A percentile compares a stretch with the other conserved stretches of the same genome.
These are phyloP conservation scores for Leucophenga montana DNA, from an alignment of 2,888 invertebrate genomes.

Conservation along the genomic window DNA sequence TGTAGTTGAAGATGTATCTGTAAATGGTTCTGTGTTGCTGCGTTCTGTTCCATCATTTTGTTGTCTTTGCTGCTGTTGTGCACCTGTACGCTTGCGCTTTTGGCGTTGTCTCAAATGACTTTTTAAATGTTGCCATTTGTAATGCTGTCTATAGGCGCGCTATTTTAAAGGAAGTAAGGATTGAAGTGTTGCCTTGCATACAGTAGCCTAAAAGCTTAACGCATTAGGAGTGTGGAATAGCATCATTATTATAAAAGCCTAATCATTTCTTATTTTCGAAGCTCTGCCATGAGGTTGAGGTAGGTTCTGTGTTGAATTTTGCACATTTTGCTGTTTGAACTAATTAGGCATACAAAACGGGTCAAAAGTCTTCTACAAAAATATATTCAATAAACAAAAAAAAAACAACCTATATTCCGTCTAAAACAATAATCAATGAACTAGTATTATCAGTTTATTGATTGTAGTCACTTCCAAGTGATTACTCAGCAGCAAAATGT, in stretches of 20 bases:
- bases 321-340: no score
- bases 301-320: no score
- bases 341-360: background rate
- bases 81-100: conserved; percentile 57
- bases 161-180: background rate
- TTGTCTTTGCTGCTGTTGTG: conserved; percentile 49
- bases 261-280: no score
- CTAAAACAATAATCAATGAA: background rate
- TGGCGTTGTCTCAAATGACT: conserved; percentile 53
- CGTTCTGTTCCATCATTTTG: no score
- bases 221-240: background rate
- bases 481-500: no score
- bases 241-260: background rate
- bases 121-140: conserved; percentile 70
- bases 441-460: no score
- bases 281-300: background rate
- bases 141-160: conserved; percentile 43
- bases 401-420: background rate
- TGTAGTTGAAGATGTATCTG: background rate
- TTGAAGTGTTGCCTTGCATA: conserved; percentile 32
- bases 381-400: no score
- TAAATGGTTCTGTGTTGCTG: no score
- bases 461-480: no score
- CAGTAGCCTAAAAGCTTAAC: conserved; percentile 20
- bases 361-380: background rate